Base-by-base conservation (phyloP, 2,113 vertebrate species). In the Bombycilla garrulus region DNA sequence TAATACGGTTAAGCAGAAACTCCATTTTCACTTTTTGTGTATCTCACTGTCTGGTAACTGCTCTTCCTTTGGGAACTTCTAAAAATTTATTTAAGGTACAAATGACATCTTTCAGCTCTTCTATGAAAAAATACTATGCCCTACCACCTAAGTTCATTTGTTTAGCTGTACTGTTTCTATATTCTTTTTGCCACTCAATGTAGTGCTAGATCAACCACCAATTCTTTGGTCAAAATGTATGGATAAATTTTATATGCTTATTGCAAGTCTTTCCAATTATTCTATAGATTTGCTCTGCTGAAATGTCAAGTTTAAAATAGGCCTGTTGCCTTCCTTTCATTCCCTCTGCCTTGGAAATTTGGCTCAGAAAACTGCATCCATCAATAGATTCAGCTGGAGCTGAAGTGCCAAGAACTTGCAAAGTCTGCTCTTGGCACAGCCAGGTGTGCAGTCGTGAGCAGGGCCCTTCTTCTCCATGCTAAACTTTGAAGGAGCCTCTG, bases 291-390 rank as follows among this genome's bases (percentile, higher is more conserved):
- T 87, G 42, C 38, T 89, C 33, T 69, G 29, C 71, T 76, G 47
- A 96, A 96, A 95, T 95, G 66, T 61, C 66, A 91, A 61, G 24
- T 87, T 91, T 94, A 66, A 97, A 94, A 90, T 80, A 87, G 80
- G 29, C 45, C 70, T 3, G 2, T 78, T 97, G 73, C 81, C 24
- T 94, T 67, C 33, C 38, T 82, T 93, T 60, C 40, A 54, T 94
- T 93, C 48, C 19, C 36, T 86, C 33, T 90, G 51, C 58, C 58
- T 81, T 81, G 70, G 78, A 76, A 93, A 81, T 65, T 78, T 85
- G 90, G 93, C 94, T 92, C 58, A 58, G 84, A 66, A 82, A 91
- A 92, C 81, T 54, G 44, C 70, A 92, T 50, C 42, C 16, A 0
- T 76, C 87, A 73, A 69, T 89, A 61, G 84, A 77, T 47, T 91